Percentiles rank a stretch among this genome's conserved stretches.
phyloP scores from a whole-genome alignment of 2,888 invertebrate species.

The Brenthis ino region DNA sequence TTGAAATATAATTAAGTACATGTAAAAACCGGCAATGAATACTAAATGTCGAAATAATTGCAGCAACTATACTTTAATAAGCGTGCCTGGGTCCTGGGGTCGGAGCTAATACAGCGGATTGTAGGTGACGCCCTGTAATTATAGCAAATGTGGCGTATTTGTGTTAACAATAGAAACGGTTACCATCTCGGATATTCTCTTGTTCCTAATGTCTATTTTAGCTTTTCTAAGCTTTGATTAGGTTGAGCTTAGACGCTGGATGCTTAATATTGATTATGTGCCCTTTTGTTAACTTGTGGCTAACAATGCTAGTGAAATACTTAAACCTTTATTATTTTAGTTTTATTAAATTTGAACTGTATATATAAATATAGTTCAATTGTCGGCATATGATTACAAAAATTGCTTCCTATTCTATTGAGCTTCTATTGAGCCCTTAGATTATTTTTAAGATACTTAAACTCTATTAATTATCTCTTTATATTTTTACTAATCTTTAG shows the following conservation, averaged over 20 bases:
- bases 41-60: conserved; percentile 23
- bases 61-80: conserved; percentile 44
- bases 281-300: conserved; percentile 4
- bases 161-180: conserved; percentile 62
- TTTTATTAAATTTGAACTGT: too few relatives aligned
- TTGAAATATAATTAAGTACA: not conserved
- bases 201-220: conserved; percentile 44
- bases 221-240: conserved; percentile 42
- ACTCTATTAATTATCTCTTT: too few relatives aligned
- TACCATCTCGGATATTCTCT: conserved; percentile 44
- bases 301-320: too few relatives aligned
- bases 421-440: too few relatives aligned
- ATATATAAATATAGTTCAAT: too few relatives aligned
- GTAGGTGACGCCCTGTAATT: conserved; percentile 70
- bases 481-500: too few relatives aligned
- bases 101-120: conserved; percentile 68
- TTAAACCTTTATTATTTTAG: too few relatives aligned
- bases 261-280: conserved; percentile 10
- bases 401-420: too few relatives aligned
- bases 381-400: too few relatives aligned
- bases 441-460: too few relatives aligned
- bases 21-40: conserved; percentile 46
- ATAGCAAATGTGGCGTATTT: conserved; percentile 73
- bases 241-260: conserved; percentile 20
- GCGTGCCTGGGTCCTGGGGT: conserved; percentile 49